Percentiles rank a stretch among this genome's conserved stretches.
phyloP scores from a whole-genome alignment of 2,113 vertebrate species.

The Alouatta palliata region DNA sequence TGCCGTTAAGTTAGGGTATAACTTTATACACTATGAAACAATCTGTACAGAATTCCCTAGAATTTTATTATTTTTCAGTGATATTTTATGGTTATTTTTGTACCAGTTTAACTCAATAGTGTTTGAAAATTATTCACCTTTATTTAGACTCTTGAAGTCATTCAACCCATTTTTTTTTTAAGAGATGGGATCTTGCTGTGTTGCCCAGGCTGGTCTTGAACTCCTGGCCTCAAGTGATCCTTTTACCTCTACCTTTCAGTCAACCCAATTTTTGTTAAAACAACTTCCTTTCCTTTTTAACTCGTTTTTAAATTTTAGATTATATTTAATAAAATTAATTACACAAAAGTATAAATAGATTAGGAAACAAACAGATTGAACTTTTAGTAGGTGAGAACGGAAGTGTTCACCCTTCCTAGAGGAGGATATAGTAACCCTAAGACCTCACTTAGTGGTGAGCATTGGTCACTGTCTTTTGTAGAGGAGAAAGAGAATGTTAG shows the following conservation, averaged over 20 bases:
- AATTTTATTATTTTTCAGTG: neutral
- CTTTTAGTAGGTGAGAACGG: neutral
- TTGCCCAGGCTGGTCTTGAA: no score
- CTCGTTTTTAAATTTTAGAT: neutral
- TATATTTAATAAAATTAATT: neutral
- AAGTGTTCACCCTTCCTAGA: neutral
- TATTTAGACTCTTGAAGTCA: constrained; percentile 8
- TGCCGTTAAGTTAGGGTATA: constrained; percentile 5
- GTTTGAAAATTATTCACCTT: constrained; percentile 7
- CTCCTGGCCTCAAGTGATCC: no score
- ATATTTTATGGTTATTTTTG: neutral
- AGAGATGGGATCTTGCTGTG: no score
- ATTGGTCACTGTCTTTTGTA: neutral
- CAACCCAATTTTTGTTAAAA: neutral
- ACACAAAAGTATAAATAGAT: neutral
- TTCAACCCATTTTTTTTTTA: neutral
- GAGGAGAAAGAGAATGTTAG: neutral
- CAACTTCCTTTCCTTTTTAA: neutral
- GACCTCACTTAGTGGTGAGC: neutral
- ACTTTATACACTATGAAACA: neutral
- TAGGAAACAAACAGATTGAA: neutral
- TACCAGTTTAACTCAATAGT: neutral
- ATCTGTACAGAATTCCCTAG: neutral
- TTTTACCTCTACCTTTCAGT: neutral
- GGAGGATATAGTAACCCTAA: neutral